phyloP scores from a whole-genome alignment of 92 coral and sea anemone species.

The Siderastrea siderea region DNA sequence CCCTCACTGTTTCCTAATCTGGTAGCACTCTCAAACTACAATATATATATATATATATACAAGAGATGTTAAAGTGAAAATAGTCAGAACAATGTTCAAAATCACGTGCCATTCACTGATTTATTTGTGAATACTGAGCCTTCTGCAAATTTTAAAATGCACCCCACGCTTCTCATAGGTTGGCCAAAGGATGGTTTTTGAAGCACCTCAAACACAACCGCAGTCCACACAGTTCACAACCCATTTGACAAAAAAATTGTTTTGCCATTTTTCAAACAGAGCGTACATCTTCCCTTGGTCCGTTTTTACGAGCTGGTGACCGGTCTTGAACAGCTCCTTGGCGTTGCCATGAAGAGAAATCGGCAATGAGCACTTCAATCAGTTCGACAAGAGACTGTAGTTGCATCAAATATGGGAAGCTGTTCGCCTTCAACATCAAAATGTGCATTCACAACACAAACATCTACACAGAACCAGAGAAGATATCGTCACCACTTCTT shows the following conservation, averaged over 20 bases:
- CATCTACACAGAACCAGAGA: constrained; percentile 49
- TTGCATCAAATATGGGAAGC: constrained; percentile 2
- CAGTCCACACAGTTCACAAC: constrained; percentile 37
- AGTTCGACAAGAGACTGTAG: constrained; percentile 29
- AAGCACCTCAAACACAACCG: constrained; percentile 42
- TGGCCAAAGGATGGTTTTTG: constrained; percentile 38
- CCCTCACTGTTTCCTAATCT: too few relatives aligned
- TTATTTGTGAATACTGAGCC: too few relatives aligned
- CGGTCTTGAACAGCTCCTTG: constrained; percentile 8
- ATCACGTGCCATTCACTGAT: too few relatives aligned
- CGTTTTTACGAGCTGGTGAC: constrained; percentile 36
- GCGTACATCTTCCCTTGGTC: constrained; percentile 38
- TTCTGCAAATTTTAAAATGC: constrained; percentile 10
- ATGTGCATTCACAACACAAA: background rate
- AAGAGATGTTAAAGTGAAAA: too few relatives aligned
- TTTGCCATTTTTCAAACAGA: constrained; percentile 23
- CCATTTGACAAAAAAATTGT: constrained; percentile 51
- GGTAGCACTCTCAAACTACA: too few relatives aligned
- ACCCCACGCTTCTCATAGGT: constrained; percentile 31
- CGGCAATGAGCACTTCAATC: background rate
- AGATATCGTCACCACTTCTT: constrained; percentile 65
- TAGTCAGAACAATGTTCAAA: too few relatives aligned
- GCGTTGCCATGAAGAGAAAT: constrained; percentile 33
- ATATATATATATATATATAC: too few relatives aligned
- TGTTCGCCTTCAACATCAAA: background rate